A percentile compares a stretch with the other conserved stretches of the same genome.
Conservation (phyloP, 2,113 vertebrate genomes). For the Asarcornis scutulata region DNA sequence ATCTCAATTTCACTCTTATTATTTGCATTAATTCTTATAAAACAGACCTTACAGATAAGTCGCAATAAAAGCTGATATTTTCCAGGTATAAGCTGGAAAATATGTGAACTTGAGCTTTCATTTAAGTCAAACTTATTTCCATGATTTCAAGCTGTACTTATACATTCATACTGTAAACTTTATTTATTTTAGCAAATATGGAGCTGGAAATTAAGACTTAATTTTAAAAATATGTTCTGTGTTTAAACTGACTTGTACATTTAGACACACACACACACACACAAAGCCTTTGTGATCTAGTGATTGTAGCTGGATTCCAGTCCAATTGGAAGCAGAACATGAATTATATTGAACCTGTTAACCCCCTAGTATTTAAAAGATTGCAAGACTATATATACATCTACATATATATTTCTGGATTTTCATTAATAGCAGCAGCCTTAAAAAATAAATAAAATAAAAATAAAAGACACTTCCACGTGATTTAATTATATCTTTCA, state of each 20-base stretch:
- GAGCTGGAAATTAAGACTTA: constrained; percentile 60
- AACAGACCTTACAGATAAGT: constrained; percentile 69
- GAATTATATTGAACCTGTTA: not conserved
- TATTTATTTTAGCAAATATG: constrained; percentile 73
- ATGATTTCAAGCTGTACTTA: constrained; percentile 57
- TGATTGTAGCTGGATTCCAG: not conserved
- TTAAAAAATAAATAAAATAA: not conserved
- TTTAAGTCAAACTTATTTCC: constrained; percentile 71
- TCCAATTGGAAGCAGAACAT: not conserved
- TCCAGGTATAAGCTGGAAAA: constrained; percentile 77
- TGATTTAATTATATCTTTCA: not conserved
- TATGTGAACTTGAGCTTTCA: constrained; percentile 66
- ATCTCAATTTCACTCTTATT: constrained; percentile 73
- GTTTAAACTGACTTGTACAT: constrained; percentile 42
- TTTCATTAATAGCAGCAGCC: not conserved
- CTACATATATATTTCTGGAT: not conserved
- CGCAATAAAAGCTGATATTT: constrained; percentile 75
- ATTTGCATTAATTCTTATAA: constrained; percentile 77
- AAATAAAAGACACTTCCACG: not conserved
- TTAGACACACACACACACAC: not conserved
- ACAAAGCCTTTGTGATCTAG: constrained; percentile 29
- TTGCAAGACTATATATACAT: not conserved
- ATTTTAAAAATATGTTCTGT: constrained; percentile 66
- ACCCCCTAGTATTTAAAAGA: not conserved
- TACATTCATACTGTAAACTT: constrained; percentile 6